Conservation (phyloP, 2,113 vertebrate genomes). For the Oriolus oriolus region DNA sequence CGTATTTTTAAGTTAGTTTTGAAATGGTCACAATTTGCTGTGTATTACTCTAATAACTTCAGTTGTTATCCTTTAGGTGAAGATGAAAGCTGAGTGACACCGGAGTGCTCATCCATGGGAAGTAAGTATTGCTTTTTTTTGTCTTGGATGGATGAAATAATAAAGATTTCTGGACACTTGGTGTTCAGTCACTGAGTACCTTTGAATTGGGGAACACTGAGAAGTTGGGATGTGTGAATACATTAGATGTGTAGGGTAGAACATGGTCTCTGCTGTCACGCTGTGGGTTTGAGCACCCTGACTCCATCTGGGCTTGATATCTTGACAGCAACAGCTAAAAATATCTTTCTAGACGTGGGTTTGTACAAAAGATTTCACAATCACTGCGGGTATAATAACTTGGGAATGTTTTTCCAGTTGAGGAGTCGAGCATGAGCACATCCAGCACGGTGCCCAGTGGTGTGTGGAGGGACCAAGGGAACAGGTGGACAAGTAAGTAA, state of each 20-base stretch:
- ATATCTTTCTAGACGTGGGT: not conserved
- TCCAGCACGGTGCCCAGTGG: not conserved
- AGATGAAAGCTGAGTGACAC: slow-evolving; percentile 75
- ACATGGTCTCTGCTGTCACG: not conserved
- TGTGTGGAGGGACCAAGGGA: not conserved
- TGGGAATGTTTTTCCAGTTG: not conserved
- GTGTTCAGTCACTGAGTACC: not conserved
- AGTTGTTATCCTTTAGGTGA: slow-evolving; percentile 79
- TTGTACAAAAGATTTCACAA: not conserved
- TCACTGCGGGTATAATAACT: not conserved
- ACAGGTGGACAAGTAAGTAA: not conserved
- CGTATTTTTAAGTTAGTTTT: slow-evolving; percentile 68
- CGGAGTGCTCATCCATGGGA: slow-evolving; percentile 46
- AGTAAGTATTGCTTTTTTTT: slow-evolving; percentile 55
- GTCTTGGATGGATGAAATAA: not conserved
- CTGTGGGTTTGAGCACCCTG: not conserved
- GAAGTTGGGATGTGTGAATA: accelerated
- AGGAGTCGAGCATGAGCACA: slow-evolving; percentile 47
- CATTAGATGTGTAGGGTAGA: not conserved
- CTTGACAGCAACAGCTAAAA: not conserved
- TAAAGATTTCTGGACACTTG: not conserved
- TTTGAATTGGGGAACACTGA: not conserved
- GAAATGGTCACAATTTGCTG: slow-evolving; percentile 36
- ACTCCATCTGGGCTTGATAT: not conserved
- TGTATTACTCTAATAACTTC: slow-evolving; percentile 62